A percentile compares a stretch with the other conserved stretches of the same genome.
phyloP scores from a whole-genome alignment of 2,888 invertebrate species.

The Polyploca ridens region DNA sequence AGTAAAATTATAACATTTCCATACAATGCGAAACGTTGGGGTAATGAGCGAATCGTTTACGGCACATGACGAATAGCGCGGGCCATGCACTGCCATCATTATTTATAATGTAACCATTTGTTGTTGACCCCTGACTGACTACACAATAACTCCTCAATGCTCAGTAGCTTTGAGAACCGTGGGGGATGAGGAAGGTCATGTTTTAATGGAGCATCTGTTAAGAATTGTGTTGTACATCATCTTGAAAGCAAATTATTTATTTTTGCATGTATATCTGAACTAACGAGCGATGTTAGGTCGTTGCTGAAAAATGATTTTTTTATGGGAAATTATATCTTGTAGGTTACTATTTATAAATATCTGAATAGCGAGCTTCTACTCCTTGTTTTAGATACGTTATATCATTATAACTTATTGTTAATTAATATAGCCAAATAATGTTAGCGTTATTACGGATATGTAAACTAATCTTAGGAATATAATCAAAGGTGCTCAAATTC shows the following conservation, averaged over 20 bases:
- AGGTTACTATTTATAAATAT: no score
- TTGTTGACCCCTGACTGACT: constrained; percentile 36
- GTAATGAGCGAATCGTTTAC: constrained; percentile 74
- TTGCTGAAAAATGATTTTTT: constrained; percentile 19
- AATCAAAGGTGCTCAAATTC: constrained; percentile 46
- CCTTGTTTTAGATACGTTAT: not conserved
- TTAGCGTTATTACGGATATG: not conserved
- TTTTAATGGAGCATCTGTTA: constrained; percentile 53
- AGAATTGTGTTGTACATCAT: constrained; percentile 66
- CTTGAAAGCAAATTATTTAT: constrained; percentile 65
- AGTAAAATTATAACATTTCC: constrained; percentile 4
- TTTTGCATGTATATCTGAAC: constrained; percentile 42
- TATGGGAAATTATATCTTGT: not conserved
- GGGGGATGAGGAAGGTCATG: constrained; percentile 36
- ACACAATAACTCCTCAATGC: constrained; percentile 14
- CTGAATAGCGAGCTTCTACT: no score
- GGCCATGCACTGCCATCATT: constrained; percentile 61
- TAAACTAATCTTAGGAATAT: constrained; percentile 43
- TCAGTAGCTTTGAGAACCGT: constrained; percentile 6
- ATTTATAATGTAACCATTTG: constrained; percentile 64
- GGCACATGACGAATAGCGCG: constrained; percentile 64
- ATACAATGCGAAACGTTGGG: constrained; percentile 14
- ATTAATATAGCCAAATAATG: not conserved
- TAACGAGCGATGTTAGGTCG: constrained; percentile 42
- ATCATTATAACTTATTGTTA: no score